A percentile compares a stretch with the other conserved stretches of the same genome.
phyloP scores from a whole-genome alignment of 1,140 invertebrate species.

The Lordiphosa clarofinis region DNA sequence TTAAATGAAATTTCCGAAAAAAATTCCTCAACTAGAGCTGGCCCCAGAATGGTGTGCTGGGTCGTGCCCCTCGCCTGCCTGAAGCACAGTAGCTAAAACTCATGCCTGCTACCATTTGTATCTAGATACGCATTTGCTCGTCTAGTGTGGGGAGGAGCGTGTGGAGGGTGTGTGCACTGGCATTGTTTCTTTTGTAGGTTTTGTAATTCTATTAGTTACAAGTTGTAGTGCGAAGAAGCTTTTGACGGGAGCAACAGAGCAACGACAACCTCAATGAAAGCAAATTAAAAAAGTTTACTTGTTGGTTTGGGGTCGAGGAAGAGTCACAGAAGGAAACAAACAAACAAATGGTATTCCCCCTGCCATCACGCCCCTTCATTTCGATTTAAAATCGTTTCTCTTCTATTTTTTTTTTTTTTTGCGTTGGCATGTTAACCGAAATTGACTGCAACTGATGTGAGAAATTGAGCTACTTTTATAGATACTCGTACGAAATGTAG shows the following conservation, averaged over 20 bases:
- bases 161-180: constrained; percentile 26
- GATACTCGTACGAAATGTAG: background rate
- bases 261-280: constrained; percentile 67
- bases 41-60: constrained; percentile 17
- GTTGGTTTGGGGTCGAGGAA: constrained; percentile 17
- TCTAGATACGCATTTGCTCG: constrained; percentile 60
- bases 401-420: constrained; percentile 12
- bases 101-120: constrained; percentile 38
- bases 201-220: constrained; percentile 77
- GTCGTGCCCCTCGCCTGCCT: constrained; percentile 8
- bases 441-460: constrained; percentile 41
- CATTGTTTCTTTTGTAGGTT: constrained; percentile 57
- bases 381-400: constrained; percentile 34
- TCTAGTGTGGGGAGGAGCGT: constrained; percentile 7
- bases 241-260: constrained; percentile 23
- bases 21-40: constrained; percentile 46
- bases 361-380: constrained; percentile 8
- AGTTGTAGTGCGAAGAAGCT: constrained; percentile 46
- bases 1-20: constrained; percentile 71
- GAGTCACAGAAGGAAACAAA: constrained; percentile 10
- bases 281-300: constrained; percentile 74
- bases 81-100: constrained; percentile 21
- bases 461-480: constrained; percentile 29
- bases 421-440: constrained; percentile 38
- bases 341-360: constrained; percentile 22